Evolutionary conservation across 2,797 vertebrate species (phyloP).

Genomic region (Alectoris magna): DNA sequence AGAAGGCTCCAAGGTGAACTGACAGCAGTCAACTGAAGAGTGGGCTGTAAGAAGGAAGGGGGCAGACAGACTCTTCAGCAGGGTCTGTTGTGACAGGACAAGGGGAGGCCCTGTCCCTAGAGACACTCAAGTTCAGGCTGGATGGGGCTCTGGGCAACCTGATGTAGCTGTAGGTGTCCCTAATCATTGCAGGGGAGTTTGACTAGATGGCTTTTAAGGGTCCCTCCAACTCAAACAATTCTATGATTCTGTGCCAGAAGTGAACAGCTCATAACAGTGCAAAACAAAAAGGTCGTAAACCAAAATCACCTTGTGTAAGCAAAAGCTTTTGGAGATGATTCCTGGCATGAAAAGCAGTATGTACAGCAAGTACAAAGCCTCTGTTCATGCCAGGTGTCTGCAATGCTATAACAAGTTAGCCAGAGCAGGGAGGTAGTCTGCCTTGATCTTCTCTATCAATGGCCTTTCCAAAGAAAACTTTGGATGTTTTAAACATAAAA

Average conservation of each 20-base stretch:
- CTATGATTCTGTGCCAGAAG: background rate
- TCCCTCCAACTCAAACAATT: no score
- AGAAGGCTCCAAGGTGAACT: no score
- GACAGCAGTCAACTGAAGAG: no score
- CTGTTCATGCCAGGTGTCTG: constrained; percentile 2
- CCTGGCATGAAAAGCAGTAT: background rate
- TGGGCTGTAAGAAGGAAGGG: no score
- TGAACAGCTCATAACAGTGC: background rate
- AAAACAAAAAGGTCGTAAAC: background rate
- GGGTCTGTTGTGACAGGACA: no score
- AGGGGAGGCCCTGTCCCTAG: no score
- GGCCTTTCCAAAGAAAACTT: background rate
- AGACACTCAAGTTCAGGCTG: no score
- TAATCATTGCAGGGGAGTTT: no score
- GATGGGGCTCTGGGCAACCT: no score
- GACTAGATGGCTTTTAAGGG: no score
- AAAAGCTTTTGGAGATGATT: constrained; percentile 18
- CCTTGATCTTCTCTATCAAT: background rate
- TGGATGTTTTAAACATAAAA: background rate
- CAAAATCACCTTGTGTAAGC: background rate
- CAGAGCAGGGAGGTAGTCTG: background rate
- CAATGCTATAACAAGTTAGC: background rate
- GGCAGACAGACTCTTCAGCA: no score
- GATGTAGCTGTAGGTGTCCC: no score
- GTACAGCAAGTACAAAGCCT: background rate